These are phyloP conservation scores for Macrotis lagotis DNA, from an alignment of 2,113 vertebrate genomes.

Conservation along the genomic window DNA sequence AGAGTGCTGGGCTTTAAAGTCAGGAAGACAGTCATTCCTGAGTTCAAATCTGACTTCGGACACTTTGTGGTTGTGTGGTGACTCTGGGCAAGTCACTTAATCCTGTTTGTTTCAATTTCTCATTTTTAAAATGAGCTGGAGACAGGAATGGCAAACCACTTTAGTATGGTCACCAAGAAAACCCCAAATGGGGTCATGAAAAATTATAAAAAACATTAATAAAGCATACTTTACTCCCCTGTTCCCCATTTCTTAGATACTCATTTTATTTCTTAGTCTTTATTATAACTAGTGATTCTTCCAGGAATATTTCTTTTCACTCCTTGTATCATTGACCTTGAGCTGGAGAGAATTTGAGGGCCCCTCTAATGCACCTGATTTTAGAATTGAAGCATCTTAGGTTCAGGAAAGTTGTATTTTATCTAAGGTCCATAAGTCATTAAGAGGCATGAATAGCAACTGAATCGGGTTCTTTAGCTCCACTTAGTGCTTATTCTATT, in stretches of 20 bases:
- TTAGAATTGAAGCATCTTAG: too few relatives aligned
- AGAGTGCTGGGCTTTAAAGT: background rate
- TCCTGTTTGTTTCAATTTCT: background rate
- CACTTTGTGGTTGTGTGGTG: background rate
- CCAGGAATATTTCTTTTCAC: background rate
- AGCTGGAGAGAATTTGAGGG: background rate
- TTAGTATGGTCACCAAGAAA: background rate
- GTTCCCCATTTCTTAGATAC: background rate
- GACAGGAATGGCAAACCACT: background rate
- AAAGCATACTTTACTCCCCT: background rate
- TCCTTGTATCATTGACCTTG: background rate
- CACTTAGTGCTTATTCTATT: background rate
- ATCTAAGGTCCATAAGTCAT: background rate
- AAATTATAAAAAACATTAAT: background rate
- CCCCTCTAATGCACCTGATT: too few relatives aligned
- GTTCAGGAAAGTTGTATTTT: background rate
- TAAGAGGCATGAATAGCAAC: background rate
- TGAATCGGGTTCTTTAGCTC: background rate
- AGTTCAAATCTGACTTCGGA: background rate
- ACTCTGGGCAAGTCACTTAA: background rate
- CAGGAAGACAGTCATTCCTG: background rate
- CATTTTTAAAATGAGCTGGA: background rate
- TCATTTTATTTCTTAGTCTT: background rate
- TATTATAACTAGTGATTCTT: background rate
- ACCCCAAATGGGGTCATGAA: background rate